Evolutionary conservation across 1,140 invertebrate species (phyloP), one percentile per base, ranked within the genome.

Genomic region (Hetaerina americana): DNA sequence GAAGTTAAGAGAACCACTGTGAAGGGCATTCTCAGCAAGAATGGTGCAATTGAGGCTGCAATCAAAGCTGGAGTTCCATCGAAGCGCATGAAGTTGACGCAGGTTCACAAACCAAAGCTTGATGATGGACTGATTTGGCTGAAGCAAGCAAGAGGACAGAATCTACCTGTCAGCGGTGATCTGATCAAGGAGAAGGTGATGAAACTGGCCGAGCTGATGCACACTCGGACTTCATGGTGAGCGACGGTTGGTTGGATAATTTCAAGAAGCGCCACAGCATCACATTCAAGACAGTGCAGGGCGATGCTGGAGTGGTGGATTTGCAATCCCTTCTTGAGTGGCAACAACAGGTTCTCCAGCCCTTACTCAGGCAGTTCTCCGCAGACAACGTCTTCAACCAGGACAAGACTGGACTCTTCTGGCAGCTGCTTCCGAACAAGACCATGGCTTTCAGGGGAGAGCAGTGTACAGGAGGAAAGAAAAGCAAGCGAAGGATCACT

Each of bases 381-480:
- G 40, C 77, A 70, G 74, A 80, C 66, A 77, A 83, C 74, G 77
- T 83, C 69, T 84, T 79, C 77, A 85, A 84, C 75, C 78, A 78
- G 22, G 81, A 84, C 76, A 81, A 84, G 77, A 83, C 79, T 29
- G 80, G 79, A 12, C 75, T 85, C 3, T 83, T 84, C 80, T 83
- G 77, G 74, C 79, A 80, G 74, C 78, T 77, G 71, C 72, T 82
- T 70, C 80, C 82, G 40, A 78, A 82, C 68, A 78, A 79, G 77
- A 81, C 81, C 8, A 74, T 80, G 27, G 74, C 73, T 31, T 80
- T 79, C 66, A 82, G 82, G 77, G 73, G 73, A 68, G 75, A 82
- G 71, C 75, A 74, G 72, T 83, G 79, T 75, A 72, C 76, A 72
- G 78, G 80, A 67, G 80, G 81, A 5, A 84, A 85, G 75, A 68